These are phyloP conservation scores for Acanthurus tractus DNA, from an alignment of 2,797 vertebrate species.

Conservation along the genomic window DNA sequence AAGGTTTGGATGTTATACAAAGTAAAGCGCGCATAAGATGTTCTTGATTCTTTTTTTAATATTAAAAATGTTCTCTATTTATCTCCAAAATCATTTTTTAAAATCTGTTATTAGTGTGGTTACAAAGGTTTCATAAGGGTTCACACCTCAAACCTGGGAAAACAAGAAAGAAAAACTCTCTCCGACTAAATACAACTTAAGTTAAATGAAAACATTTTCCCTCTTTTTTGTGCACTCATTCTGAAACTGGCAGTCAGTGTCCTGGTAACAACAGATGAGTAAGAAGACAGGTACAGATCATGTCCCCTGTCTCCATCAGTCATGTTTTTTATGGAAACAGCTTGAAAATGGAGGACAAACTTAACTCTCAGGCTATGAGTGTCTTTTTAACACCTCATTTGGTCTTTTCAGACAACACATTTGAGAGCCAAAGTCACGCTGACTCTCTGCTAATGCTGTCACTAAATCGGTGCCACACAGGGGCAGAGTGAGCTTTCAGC, in stretches of 20 bases:
- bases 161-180: too few relatives aligned
- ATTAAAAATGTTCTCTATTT: neutral
- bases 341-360: slow-evolving; percentile 10
- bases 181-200: too few relatives aligned
- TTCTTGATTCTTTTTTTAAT: too few relatives aligned
- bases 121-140: too few relatives aligned
- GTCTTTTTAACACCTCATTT: slow-evolving; percentile 17
- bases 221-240: too few relatives aligned
- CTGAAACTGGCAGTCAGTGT: too few relatives aligned
- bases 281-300: too few relatives aligned
- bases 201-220: too few relatives aligned
- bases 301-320: neutral
- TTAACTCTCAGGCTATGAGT: slow-evolving; percentile 17
- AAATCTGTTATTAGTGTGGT: too few relatives aligned
- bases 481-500: slow-evolving; percentile 46
- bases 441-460: slow-evolving; percentile 42
- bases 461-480: neutral
- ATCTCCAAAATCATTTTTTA: too few relatives aligned
- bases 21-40: neutral
- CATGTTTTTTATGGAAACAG: neutral
- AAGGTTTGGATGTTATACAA: neutral
- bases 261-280: too few relatives aligned
- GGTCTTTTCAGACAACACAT: slow-evolving; percentile 2
- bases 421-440: slow-evolving; percentile 40
- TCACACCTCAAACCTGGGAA: too few relatives aligned